These are phyloP conservation scores for Danionella dracula DNA, from an alignment of 2,797 vertebrate species.

Conservation along the genomic window DNA sequence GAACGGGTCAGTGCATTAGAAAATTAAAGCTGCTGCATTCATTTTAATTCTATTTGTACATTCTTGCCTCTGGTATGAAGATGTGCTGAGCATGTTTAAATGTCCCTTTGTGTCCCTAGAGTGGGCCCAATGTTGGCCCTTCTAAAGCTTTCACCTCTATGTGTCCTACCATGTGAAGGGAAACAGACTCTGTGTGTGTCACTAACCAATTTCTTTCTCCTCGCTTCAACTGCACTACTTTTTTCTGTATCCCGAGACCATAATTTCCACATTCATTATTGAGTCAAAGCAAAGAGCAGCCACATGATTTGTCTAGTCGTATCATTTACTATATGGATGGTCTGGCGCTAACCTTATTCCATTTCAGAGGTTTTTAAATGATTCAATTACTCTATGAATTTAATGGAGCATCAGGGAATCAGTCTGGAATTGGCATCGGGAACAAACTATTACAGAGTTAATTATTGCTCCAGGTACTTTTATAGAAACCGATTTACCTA, in stretches of 20 bases:
- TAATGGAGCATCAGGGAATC: slow-evolving; percentile 50
- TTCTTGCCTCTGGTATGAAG: slow-evolving; percentile 71
- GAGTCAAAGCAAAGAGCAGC: slow-evolving; percentile 28
- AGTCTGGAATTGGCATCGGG: slow-evolving; percentile 46
- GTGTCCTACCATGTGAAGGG: slow-evolving; percentile 35
- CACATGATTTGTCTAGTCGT: slow-evolving; percentile 34
- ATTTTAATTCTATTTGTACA: slow-evolving; percentile 84
- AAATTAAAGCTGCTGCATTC: slow-evolving; percentile 81
- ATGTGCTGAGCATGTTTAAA: slow-evolving; percentile 63
- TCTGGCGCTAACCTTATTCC: slow-evolving; percentile 37
- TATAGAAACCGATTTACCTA: slow-evolving; percentile 23
- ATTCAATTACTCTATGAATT: slow-evolving; percentile 50
- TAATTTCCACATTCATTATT: slow-evolving; percentile 23
- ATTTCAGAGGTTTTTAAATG: slow-evolving; percentile 43
- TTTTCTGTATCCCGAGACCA: slow-evolving; percentile 5
- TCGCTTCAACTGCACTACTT: slow-evolving; percentile 33
- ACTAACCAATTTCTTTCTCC: neutral
- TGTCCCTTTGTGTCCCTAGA: slow-evolving; percentile 42
- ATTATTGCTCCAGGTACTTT: slow-evolving; percentile 51
- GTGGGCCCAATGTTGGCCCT: slow-evolving; percentile 41
- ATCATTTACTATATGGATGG: slow-evolving; percentile 37
- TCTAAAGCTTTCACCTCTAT: slow-evolving; percentile 54
- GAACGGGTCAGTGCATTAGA: slow-evolving; percentile 86
- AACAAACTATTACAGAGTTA: slow-evolving; percentile 50
- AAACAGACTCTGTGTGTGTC: slow-evolving; percentile 4